Conservation (phyloP, 1,140 invertebrate species). For the Drosophila funebris region DNA sequence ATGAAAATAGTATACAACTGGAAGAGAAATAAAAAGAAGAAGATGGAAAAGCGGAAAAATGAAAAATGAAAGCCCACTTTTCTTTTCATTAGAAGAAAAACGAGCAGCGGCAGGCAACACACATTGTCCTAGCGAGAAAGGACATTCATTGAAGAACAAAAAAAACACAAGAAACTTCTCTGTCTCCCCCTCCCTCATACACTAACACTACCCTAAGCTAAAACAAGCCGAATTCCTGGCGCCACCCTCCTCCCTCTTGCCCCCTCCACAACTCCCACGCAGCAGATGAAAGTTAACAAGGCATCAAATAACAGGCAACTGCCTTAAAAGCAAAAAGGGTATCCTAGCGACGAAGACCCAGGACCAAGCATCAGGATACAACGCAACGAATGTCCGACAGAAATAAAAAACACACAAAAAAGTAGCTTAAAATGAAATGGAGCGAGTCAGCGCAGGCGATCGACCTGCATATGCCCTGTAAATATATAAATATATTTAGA, state of each 20-base stretch:
- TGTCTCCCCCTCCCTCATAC: not conserved
- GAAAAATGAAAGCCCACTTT: conserved; percentile 71
- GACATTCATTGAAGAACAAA: conserved; percentile 57
- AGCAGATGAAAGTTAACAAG: conserved; percentile 75
- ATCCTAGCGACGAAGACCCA: conserved; percentile 72
- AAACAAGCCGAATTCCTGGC: conserved; percentile 67
- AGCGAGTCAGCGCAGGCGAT: conserved; percentile 5
- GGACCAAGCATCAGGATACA: conserved; percentile 34
- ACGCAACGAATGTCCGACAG: conserved; percentile 47
- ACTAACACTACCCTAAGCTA: conserved; percentile 38
- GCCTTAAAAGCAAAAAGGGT: conserved; percentile 69
- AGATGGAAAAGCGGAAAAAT: conserved; percentile 38
- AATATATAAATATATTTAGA: too few species aligned
- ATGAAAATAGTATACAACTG: conserved; percentile 47
- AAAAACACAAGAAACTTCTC: conserved; percentile 30
- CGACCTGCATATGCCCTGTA: not conserved
- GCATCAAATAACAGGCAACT: conserved; percentile 70
- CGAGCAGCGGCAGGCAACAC: conserved; percentile 54
- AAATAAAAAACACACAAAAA: conserved; percentile 16
- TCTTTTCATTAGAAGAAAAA: conserved; percentile 74
- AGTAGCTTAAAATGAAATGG: conserved; percentile 66
- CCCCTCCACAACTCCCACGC: conserved; percentile 6
- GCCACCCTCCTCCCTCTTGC: not conserved
- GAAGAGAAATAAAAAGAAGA: conserved; percentile 17
- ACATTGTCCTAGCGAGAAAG: conserved; percentile 51